phyloP scores from a whole-genome alignment of 2,888 invertebrate genomes.

The Cistogaster globosa region DNA sequence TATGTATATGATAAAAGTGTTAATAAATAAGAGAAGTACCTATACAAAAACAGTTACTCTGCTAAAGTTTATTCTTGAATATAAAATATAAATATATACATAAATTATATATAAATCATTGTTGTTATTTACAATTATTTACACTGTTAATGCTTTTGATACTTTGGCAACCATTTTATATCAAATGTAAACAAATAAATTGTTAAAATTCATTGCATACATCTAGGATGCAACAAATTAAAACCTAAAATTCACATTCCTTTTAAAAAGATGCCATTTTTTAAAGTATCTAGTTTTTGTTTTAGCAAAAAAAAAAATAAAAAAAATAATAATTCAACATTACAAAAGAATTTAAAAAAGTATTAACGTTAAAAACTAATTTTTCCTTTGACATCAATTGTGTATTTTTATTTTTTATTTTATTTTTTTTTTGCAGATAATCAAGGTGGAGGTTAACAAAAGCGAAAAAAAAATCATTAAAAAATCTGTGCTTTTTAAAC shows the following conservation, averaged over 20 bases:
- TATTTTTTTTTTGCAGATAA: slow-evolving; percentile 16
- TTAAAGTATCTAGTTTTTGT: no score
- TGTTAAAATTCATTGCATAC: slow-evolving; percentile 33
- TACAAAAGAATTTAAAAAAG: neutral
- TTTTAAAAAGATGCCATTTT: neutral
- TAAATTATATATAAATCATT: no score
- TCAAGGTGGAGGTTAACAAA: slow-evolving; percentile 56
- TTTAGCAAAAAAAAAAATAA: neutral
- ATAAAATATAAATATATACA: no score
- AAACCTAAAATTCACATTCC: neutral
- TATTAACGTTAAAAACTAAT: slow-evolving; percentile 52
- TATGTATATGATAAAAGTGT: no score
- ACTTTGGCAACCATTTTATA: neutral
- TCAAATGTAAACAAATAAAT: slow-evolving; percentile 14
- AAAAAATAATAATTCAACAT: neutral
- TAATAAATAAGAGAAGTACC: no score
- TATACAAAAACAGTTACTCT: no score
- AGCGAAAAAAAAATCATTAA: no score
- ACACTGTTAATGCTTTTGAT: no score
- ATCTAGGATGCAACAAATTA: slow-evolving; percentile 31
- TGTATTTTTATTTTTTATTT: no score
- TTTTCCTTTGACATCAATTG: neutral
- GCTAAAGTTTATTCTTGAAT: no score
- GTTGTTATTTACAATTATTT: no score
- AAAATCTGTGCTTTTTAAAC: no score